These are phyloP conservation scores for Ophion obscuratus DNA, from an alignment of 2,888 invertebrate genomes.

Conservation along the genomic window DNA sequence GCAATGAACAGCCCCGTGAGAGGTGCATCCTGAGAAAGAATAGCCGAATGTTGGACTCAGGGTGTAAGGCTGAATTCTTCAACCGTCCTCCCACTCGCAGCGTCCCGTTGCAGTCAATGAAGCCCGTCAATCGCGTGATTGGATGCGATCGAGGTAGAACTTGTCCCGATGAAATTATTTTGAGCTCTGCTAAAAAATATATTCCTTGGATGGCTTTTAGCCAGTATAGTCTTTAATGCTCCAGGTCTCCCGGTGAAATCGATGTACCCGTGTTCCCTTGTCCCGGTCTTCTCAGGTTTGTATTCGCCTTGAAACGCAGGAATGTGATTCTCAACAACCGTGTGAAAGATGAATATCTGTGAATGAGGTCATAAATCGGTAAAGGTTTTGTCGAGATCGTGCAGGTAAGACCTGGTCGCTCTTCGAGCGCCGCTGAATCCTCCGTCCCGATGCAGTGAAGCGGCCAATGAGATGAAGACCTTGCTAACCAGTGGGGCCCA, in stretches of 20 bases:
- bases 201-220: not conserved
- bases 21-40: not conserved
- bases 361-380: not conserved
- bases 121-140: not conserved
- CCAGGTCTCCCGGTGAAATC: not conserved
- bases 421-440: not conserved
- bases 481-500: not conserved
- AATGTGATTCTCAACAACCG: not conserved
- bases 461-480: not conserved
- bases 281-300: not conserved
- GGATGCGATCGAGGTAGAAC: not conserved
- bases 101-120: not conserved
- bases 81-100: slow-evolving; percentile 25
- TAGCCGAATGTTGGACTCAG: not conserved
- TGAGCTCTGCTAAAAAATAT: not conserved
- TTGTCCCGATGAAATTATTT: not conserved
- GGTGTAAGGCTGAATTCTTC: not conserved
- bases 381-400: not conserved
- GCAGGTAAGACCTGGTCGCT: not conserved
- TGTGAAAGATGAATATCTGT: not conserved
- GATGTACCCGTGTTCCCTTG: not conserved
- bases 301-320: too few species aligned
- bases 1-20: not conserved
- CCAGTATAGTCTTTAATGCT: not conserved
- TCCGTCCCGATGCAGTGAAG: not conserved